Conservation (phyloP, 2,113 vertebrate species). For the Sturnus vulgaris region DNA sequence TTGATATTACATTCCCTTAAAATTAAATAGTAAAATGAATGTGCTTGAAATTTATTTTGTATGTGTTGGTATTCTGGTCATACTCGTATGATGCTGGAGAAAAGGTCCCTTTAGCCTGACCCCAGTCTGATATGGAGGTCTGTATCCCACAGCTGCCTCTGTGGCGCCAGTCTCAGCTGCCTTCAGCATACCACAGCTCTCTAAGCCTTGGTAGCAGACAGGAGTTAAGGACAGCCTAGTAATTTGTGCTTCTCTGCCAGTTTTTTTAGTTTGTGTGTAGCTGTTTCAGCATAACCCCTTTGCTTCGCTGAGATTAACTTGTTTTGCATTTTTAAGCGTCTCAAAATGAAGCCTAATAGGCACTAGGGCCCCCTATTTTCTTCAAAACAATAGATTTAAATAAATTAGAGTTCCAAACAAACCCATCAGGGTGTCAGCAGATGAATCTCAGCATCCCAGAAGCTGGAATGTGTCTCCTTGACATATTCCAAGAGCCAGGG, state of each 20-base stretch:
- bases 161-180: background rate
- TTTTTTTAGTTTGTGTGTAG: background rate
- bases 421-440: background rate
- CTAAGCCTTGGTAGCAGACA: background rate
- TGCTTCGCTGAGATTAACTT: background rate
- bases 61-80: background rate
- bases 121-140: rapidly evolving
- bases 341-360: background rate
- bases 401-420: background rate
- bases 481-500: background rate
- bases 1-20: background rate
- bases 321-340: background rate
- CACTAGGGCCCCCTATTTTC: background rate
- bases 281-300: background rate
- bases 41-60: background rate
- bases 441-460: background rate
- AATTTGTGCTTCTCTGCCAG: background rate
- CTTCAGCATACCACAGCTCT: background rate
- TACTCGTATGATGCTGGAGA: background rate
- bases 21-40: background rate
- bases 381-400: background rate
- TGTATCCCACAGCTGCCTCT: background rate
- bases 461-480: background rate
- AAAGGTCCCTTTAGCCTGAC: background rate
- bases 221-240: background rate